A percentile compares a stretch with the other conserved stretches of the same genome.
Evolutionary conservation across 2,888 invertebrate genomes (phyloP).

Genomic region (Athripsodes cinereus): DNA sequence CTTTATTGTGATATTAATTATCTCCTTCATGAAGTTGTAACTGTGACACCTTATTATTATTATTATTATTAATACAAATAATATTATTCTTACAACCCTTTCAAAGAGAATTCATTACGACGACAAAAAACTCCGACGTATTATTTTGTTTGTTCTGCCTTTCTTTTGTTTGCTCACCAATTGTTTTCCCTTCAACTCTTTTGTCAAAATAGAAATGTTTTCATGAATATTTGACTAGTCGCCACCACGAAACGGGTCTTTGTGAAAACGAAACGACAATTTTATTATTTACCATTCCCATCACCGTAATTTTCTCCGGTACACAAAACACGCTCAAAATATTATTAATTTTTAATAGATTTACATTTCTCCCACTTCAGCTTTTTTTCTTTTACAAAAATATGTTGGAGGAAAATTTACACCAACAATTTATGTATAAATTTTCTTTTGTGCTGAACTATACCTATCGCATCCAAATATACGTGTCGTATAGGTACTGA

Average conservation of each 20-base stretch:
- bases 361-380: not conserved
- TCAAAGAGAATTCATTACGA: not conserved
- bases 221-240: slow-evolving; percentile 1
- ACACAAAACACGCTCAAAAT: not conserved
- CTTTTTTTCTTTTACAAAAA: no score
- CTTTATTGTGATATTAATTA: not conserved
- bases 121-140: not conserved
- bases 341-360: not conserved
- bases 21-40: not conserved
- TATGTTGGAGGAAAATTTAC: no score
- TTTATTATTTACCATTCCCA: not conserved
- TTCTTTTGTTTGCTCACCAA: not conserved
- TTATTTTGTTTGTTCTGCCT: not conserved
- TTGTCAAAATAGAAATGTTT: not conserved
- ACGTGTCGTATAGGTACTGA: no score
- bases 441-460: no score
- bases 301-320: not conserved
- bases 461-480: no score
- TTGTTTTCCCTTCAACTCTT: not conserved
- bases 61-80: not conserved
- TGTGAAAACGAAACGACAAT: slow-evolving; percentile 1
- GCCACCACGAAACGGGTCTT: not conserved
- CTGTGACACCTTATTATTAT: not conserved
- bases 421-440: no score
- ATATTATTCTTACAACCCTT: not conserved